Percentiles rank a stretch among this genome's conserved stretches.
Conservation (phyloP, 2,113 vertebrate species). For the Actinemys pallida region DNA sequence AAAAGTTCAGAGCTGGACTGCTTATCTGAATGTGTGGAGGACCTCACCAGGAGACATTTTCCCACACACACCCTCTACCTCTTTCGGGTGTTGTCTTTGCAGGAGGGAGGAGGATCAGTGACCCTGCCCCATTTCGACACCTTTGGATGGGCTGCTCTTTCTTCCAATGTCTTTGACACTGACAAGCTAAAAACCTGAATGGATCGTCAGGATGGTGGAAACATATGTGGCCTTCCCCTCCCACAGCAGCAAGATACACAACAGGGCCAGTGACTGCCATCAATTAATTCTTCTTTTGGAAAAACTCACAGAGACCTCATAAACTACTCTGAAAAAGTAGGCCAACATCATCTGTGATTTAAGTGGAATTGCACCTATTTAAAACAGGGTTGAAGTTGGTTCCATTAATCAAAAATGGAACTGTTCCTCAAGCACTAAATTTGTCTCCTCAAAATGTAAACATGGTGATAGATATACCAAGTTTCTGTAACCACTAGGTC, state of each 20-base stretch:
- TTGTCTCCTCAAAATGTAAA: background rate
- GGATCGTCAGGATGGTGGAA: background rate
- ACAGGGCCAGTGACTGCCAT: conserved; percentile 12
- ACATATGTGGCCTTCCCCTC: conserved; percentile 29
- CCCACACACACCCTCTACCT: background rate
- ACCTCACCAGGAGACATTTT: background rate
- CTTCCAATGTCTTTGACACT: background rate
- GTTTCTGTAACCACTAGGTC: background rate
- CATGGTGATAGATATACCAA: background rate
- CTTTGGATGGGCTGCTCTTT: conserved; percentile 9
- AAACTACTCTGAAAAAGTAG: background rate
- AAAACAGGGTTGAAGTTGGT: background rate
- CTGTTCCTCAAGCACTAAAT: background rate
- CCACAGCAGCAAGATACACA: conserved; percentile 1
- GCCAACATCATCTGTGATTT: background rate
- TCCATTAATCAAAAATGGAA: background rate
- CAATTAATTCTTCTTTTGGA: background rate
- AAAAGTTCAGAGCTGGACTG: background rate
- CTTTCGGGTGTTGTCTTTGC: background rate
- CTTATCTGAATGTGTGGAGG: background rate
- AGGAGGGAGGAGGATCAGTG: conserved; percentile 8
- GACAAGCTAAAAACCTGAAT: conserved; percentile 23
- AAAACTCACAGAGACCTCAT: background rate
- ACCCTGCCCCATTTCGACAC: background rate
- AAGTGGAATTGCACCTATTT: background rate